Percentiles rank a stretch among this genome's conserved stretches.
Evolutionary conservation across 2,797 vertebrate species (phyloP).

Genomic region (Cetoscarus ocellatus): DNA sequence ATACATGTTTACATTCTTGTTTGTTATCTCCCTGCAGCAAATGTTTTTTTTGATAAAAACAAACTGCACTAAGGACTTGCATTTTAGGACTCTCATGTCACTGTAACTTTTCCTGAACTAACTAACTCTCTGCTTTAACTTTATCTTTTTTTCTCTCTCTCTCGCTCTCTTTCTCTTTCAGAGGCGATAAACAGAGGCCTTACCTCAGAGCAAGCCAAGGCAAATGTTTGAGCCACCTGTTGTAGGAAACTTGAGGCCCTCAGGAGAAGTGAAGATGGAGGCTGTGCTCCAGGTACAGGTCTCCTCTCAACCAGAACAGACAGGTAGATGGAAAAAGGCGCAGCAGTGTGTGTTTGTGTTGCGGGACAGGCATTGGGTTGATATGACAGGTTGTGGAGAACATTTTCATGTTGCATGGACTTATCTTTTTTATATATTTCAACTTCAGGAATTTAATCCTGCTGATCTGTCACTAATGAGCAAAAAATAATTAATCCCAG

Average conservation of each 20-base stretch:
- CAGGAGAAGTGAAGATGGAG: conserved; percentile 80
- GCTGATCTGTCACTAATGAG: conserved; percentile 31
- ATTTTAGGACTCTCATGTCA: conserved; percentile 23
- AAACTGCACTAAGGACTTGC: conserved; percentile 20
- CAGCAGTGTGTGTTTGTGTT: conserved; percentile 33
- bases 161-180: conserved; percentile 66
- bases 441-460: conserved; percentile 17
- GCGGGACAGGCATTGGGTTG: conserved; percentile 4
- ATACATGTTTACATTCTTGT: conserved; percentile 64
- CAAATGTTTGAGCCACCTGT: conserved; percentile 90
- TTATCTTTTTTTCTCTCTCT: conserved; percentile 22
- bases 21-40: conserved; percentile 47
- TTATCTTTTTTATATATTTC: conserved; percentile 65
- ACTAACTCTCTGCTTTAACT: conserved; percentile 37
- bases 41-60: conserved; percentile 48
- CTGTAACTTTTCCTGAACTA: conserved; percentile 14
- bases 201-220: conserved; percentile 83
- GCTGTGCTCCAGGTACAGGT: conserved; percentile 74
- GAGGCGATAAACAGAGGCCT: conserved; percentile 85
- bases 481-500: neutral
- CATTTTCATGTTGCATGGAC: conserved; percentile 36
- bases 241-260: conserved; percentile 85
- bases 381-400: conserved; percentile 14
- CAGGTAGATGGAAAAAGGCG: conserved; percentile 38
- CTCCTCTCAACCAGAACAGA: conserved; percentile 62